Evolutionary conservation across 2,888 invertebrate species (phyloP).

Genomic region (Leptopterna dolabrata): DNA sequence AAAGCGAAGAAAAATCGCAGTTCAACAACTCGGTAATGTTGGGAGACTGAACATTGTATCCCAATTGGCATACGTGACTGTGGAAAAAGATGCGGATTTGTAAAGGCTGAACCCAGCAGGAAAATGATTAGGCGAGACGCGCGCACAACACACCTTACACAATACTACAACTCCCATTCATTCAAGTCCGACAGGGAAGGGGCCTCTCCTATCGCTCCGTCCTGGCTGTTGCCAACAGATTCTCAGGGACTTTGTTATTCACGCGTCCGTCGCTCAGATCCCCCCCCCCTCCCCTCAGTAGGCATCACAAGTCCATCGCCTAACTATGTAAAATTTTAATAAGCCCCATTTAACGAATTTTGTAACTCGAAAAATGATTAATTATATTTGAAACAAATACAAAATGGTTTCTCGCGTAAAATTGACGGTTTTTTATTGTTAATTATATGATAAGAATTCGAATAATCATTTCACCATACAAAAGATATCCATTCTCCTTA

Average conservation of each 20-base stretch:
- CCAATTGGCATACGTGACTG: conserved; percentile 49
- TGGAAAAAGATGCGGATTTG: conserved; percentile 47
- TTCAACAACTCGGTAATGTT: conserved; percentile 43
- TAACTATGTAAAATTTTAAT: no score
- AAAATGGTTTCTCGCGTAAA: no score
- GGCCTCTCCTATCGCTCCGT: not conserved
- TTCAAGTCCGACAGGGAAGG: not conserved
- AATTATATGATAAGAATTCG: no score
- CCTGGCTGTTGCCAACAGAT: not conserved
- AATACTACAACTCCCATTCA: conserved; percentile 24
- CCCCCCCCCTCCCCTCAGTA: no score
- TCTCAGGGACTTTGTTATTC: not conserved
- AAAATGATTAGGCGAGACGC: conserved; percentile 42
- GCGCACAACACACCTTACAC: conserved; percentile 35
- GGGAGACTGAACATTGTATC: conserved; percentile 29
- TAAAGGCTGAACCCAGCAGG: conserved; percentile 45
- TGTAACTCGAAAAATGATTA: no score
- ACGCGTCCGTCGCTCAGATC: not conserved
- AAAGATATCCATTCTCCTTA: no score
- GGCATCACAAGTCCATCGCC: no score
- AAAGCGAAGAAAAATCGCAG: conserved; percentile 22
- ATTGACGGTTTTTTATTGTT: no score
- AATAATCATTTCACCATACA: no score
- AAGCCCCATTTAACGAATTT: no score
- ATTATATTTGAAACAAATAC: no score